These are phyloP conservation scores for Electrophaes corylata DNA, from an alignment of 2,888 invertebrate genomes.

Conservation along the genomic window DNA sequence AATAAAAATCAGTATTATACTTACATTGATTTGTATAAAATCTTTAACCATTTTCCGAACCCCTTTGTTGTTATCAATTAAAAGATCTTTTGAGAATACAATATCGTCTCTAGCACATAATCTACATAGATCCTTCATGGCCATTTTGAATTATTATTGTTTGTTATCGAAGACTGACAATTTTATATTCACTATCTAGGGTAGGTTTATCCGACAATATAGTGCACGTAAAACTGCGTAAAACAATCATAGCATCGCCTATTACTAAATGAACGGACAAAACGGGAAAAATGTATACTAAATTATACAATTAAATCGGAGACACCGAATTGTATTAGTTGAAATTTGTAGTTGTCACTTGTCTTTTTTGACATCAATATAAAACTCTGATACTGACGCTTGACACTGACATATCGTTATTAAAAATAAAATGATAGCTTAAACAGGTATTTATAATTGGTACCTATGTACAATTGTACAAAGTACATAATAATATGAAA, in stretches of 20 bases:
- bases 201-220: neutral
- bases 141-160: constrained; percentile 41
- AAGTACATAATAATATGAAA: no score
- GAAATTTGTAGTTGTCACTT: no score
- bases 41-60: constrained; percentile 69
- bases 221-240: neutral
- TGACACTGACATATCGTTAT: no score
- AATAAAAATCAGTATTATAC: constrained; percentile 37
- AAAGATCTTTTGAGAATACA: constrained; percentile 70
- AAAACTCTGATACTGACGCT: no score
- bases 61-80: constrained; percentile 68
- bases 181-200: neutral
- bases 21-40: constrained; percentile 68
- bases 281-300: neutral
- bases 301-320: no score
- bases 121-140: constrained; percentile 68
- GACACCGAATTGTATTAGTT: no score
- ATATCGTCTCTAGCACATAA: constrained; percentile 69
- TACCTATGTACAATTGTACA: no score
- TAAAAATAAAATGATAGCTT: no score
- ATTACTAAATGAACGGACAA: neutral
- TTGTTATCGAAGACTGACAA: neutral
- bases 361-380: no score
- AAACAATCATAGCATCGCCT: neutral
- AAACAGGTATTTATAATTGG: no score